Percentiles rank a stretch among this genome's conserved stretches.
phyloP scores from a whole-genome alignment of 2,797 vertebrate species.

The Denticeps clupeoides region DNA sequence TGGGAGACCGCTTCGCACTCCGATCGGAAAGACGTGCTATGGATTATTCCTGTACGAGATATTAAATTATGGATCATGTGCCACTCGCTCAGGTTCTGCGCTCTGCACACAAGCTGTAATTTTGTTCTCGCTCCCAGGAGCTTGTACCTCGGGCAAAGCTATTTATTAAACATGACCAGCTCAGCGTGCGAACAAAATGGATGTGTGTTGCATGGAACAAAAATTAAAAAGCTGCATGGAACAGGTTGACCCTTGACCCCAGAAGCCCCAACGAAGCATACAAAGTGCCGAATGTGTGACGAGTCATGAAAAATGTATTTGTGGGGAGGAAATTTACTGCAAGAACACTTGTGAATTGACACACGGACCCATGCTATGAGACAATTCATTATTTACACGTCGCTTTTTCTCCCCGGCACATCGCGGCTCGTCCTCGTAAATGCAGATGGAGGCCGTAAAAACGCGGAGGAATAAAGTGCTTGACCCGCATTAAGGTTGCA shows the following conservation, averaged over 20 bases:
- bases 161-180: constrained; percentile 13
- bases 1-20: no score
- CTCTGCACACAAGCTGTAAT: no score
- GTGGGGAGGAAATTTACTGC: neutral
- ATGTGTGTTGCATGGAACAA: neutral
- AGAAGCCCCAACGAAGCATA: neutral
- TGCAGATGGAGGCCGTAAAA: no score
- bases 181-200: neutral
- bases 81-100: no score
- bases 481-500: no score
- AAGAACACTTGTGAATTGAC: constrained; percentile 1
- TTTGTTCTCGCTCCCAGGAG: no score
- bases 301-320: constrained; percentile 1
- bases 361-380: no score
- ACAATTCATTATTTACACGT: constrained; percentile 1
- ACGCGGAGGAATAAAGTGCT: no score
- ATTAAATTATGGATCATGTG: constrained; percentile 32
- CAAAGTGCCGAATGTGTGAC: neutral
- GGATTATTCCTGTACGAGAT: no score
- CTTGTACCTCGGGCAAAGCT: constrained; percentile 4
- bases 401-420: neutral
- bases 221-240: neutral
- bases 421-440: no score
- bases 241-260: neutral
- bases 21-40: no score